phyloP scores from a whole-genome alignment of 2,888 invertebrate genomes.

The Steinernema hermaphroditum region DNA sequence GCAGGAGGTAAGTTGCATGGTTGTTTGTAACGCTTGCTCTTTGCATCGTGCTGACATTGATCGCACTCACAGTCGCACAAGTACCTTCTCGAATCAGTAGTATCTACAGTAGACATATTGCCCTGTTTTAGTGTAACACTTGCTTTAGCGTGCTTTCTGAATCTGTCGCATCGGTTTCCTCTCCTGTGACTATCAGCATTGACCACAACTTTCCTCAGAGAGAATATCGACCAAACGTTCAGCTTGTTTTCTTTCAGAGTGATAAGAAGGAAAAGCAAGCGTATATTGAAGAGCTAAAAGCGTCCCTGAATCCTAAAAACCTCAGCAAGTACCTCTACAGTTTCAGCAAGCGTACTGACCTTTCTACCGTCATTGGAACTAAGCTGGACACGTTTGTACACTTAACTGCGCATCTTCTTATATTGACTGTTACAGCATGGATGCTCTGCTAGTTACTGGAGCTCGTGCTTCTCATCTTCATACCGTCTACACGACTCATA shows the following conservation, averaged over 20 bases:
- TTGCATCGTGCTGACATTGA: not conserved
- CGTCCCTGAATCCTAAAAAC: slow-evolving; percentile 62
- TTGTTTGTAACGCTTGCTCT: not conserved
- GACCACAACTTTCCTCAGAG: not conserved
- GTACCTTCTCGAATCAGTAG: too few relatives aligned
- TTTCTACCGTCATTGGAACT: slow-evolving; percentile 58
- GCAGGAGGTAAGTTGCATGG: slow-evolving; percentile 29
- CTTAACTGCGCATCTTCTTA: not conserved
- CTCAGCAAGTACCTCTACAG: slow-evolving; percentile 59
- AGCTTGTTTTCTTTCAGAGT: not conserved
- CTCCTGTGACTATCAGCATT: slow-evolving; percentile 3
- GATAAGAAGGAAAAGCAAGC: slow-evolving; percentile 34
- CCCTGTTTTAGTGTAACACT: too few relatives aligned
- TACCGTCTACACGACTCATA: slow-evolving; percentile 78
- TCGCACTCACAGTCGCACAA: too few relatives aligned
- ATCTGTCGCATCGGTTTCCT: slow-evolving; percentile 1
- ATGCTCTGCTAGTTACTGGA: slow-evolving; percentile 81
- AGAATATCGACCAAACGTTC: too few relatives aligned
- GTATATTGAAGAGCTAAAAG: slow-evolving; percentile 58
- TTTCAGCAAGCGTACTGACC: slow-evolving; percentile 63
- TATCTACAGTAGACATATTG: too few relatives aligned
- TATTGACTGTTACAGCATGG: slow-evolving; percentile 69
- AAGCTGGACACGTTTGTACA: slow-evolving; percentile 62
- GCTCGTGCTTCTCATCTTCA: slow-evolving; percentile 78
- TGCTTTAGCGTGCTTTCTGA: too few relatives aligned